Percentiles rank a stretch among this genome's conserved stretches.
Conservation (phyloP, 2,113 vertebrate species). For the Hemiscyllium ocellatum region DNA sequence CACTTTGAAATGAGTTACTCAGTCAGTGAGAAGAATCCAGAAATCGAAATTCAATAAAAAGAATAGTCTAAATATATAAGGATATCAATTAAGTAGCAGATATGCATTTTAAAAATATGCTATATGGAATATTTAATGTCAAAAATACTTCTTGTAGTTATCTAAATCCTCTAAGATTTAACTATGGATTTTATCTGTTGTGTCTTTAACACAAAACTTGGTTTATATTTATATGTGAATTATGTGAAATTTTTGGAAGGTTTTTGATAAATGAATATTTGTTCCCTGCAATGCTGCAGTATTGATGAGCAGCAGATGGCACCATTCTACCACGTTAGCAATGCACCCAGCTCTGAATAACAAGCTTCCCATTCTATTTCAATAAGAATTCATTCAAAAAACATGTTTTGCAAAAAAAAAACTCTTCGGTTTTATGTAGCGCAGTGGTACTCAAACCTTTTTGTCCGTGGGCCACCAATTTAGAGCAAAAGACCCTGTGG, state of each 20-base stretch:
- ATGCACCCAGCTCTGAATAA: background rate
- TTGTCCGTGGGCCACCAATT: background rate
- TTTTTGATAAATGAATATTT: background rate
- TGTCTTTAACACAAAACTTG: background rate
- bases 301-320: conserved; percentile 11
- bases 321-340: background rate
- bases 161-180: background rate
- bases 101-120: background rate
- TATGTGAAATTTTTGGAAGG: background rate
- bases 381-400: too few relatives aligned
- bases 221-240: background rate
- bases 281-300: background rate
- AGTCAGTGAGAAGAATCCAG: background rate
- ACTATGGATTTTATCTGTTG: background rate
- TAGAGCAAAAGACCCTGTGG: background rate
- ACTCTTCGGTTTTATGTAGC: background rate
- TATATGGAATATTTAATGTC: background rate
- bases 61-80: background rate
- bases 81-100: background rate
- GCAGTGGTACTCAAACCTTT: background rate
- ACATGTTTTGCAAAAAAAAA: background rate
- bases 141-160: background rate
- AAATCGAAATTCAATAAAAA: background rate
- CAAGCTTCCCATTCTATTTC: background rate
- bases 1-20: background rate